Percentiles rank a stretch among this genome's conserved stretches.
Evolutionary conservation across 1,140 invertebrate species (phyloP).

Genomic region (Penaeus japonicus): DNA sequence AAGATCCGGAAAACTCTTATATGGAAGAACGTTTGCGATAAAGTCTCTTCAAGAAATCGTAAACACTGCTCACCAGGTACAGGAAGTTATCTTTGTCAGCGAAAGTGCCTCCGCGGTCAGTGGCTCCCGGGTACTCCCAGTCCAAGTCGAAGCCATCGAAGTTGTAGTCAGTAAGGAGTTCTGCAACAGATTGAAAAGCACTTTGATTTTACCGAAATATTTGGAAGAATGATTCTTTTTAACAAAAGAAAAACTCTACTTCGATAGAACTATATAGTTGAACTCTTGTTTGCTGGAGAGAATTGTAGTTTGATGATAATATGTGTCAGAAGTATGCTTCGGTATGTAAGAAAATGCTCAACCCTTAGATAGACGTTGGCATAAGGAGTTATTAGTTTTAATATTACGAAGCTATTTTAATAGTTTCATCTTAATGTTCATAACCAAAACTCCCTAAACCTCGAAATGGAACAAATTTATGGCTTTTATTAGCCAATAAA

Average conservation of each 20-base stretch:
- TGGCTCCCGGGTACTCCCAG: constrained; percentile 72
- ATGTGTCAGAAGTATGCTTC: too few relatives aligned
- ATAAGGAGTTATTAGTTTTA: too few relatives aligned
- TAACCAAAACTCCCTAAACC: too few relatives aligned
- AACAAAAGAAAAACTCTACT: neutral
- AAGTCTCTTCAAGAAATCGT: neutral
- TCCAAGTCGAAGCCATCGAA: constrained; percentile 63
- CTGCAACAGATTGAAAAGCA: neutral
- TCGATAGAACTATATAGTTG: neutral
- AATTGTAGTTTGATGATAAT: neutral
- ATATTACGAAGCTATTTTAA: too few relatives aligned
- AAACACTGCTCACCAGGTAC: constrained; percentile 68
- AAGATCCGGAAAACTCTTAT: too few relatives aligned
- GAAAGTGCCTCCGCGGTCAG: constrained; percentile 81
- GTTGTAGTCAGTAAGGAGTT: constrained; percentile 61
- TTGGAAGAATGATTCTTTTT: neutral
- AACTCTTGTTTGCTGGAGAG: neutral
- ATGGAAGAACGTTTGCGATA: neutral
- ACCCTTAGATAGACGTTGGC: too few relatives aligned
- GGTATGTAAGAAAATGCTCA: too few relatives aligned
- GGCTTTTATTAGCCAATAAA: neutral
- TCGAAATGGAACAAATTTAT: too few relatives aligned
- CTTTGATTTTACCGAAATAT: too few relatives aligned
- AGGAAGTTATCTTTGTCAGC: constrained; percentile 76
- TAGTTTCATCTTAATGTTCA: too few relatives aligned